Percentiles rank a stretch among this genome's conserved stretches.
Conservation (phyloP, 2,888 invertebrate genomes). For the Crocallis elinguaria region DNA sequence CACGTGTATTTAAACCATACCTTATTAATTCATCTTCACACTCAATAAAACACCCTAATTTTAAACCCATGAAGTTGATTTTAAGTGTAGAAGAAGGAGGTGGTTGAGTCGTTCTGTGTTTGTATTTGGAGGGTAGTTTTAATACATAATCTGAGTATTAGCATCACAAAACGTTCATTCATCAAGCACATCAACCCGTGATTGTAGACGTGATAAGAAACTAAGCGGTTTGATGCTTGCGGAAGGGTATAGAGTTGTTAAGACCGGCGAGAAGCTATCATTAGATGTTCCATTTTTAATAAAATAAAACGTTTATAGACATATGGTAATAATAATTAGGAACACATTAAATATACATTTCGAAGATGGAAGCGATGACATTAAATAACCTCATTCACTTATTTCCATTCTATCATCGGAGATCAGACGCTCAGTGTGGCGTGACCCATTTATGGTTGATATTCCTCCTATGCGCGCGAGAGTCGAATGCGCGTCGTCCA, state of each 20-base stretch:
- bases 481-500: too few relatives aligned
- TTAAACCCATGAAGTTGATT: neutral
- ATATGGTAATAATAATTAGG: too few relatives aligned
- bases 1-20: slow-evolving; percentile 71
- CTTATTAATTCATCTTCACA: slow-evolving; percentile 50
- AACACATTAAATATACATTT: too few relatives aligned
- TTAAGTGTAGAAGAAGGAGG: neutral
- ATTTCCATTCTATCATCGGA: too few relatives aligned
- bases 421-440: too few relatives aligned
- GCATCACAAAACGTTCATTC: slow-evolving; percentile 82
- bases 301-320: too few relatives aligned
- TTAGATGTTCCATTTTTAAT: too few relatives aligned
- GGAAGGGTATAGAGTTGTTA: slow-evolving; percentile 53
- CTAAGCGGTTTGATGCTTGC: slow-evolving; percentile 42
- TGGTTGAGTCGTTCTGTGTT: slow-evolving; percentile 18
- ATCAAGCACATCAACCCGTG: slow-evolving; percentile 74
- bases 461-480: too few relatives aligned
- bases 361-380: too few relatives aligned
- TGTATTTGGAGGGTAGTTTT: slow-evolving; percentile 33
- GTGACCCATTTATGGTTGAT: too few relatives aligned
- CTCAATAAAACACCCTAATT: slow-evolving; percentile 15
- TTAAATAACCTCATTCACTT: too few relatives aligned
- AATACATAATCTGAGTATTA: slow-evolving; percentile 45
- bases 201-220: slow-evolving; percentile 65
- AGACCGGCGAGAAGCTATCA: slow-evolving; percentile 7